A percentile compares a stretch with the other conserved stretches of the same genome.
These are phyloP conservation scores for Tapirus indicus DNA, from an alignment of 2,797 vertebrate species.

Conservation along the genomic window DNA sequence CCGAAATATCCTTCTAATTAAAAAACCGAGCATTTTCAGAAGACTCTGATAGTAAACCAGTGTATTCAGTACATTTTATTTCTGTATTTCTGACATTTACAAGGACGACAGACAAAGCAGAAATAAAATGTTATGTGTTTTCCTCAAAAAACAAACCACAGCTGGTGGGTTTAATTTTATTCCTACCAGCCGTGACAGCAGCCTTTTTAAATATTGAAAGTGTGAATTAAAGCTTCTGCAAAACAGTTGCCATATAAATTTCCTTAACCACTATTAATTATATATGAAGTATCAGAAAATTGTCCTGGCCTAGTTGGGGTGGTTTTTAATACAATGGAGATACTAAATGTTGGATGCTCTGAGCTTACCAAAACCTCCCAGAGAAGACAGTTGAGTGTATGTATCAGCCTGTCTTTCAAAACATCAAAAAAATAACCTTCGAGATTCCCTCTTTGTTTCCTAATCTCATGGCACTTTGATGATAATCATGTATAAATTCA, in stretches of 20 bases:
- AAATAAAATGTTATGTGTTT: slow-evolving; percentile 81
- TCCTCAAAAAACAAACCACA: slow-evolving; percentile 80
- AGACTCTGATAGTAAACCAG: neutral
- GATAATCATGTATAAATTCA: neutral
- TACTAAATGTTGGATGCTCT: neutral
- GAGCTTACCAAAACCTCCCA: neutral
- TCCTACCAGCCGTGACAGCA: slow-evolving; percentile 77
- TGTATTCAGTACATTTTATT: slow-evolving; percentile 20
- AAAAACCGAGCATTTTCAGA: neutral
- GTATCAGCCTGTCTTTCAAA: neutral
- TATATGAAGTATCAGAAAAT: slow-evolving; percentile 77
- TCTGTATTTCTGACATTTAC: slow-evolving; percentile 72
- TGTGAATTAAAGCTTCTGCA: slow-evolving; percentile 79
- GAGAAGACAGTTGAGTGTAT: neutral
- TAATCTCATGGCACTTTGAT: neutral
- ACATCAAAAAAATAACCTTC: neutral
- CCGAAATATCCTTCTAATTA: neutral
- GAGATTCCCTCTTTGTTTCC: neutral
- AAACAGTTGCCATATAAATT: slow-evolving; percentile 80
- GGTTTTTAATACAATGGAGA: slow-evolving; percentile 30
- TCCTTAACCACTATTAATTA: slow-evolving; percentile 79
- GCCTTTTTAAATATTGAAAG: slow-evolving; percentile 84
- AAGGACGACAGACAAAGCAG: slow-evolving; percentile 72
- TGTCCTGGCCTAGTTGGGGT: neutral
- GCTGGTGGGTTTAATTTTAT: slow-evolving; percentile 83